Base-by-base conservation (phyloP, 2,113 vertebrate genomes). In the Cygnus atratus region DNA sequence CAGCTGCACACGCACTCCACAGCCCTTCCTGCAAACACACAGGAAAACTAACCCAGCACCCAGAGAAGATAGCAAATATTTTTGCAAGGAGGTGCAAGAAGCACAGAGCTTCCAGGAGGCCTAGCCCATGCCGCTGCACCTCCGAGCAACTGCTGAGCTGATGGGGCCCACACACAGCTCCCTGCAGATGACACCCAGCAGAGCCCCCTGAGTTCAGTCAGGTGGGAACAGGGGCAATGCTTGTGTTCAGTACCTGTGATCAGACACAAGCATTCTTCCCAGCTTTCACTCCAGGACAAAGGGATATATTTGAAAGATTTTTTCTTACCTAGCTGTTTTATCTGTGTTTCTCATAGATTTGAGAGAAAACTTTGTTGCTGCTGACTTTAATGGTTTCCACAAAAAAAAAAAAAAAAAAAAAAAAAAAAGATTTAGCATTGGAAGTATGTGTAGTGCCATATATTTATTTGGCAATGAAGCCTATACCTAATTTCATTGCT, bases 161-260 rank as follows among this genome's bases (percentile, higher is more conserved):
- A 19, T 33, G 6, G 5, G 75, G 43, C 16, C 65, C 74, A 41
- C 28, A 86, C 77, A 77, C 3, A 15, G 17, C 50, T 41, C 6
- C 18, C 11, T 29, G 84, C 43, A 78, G 35, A 77, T 26, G 24
- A 91, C 10, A 76, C 16, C 39, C 31, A 31, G 46, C 25, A 31
- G 33, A 77, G 26, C 22, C 33, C 26, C 4, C 39, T n/a, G 19
- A 58, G 43, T 33, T 58, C 57, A 29, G 43, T 18, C 8, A 3
- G 0, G 31, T 0, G 0, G 31, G 31, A 80, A 86, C 6, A 80
- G 29, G 80, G 29, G 61, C 2, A 0, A 41, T 54, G 11, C 8
- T 62, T 90, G 9, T 72, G 48, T 72, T 75, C 75, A 78, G 29
- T 16, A 73, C 35, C 10, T 73, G 10, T 2, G 3, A 44, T 67